Evolutionary conservation across 2,888 invertebrate genomes (phyloP), one percentile per base, ranked within the genome.

Genomic region (Melanostoma scalare): DNA sequence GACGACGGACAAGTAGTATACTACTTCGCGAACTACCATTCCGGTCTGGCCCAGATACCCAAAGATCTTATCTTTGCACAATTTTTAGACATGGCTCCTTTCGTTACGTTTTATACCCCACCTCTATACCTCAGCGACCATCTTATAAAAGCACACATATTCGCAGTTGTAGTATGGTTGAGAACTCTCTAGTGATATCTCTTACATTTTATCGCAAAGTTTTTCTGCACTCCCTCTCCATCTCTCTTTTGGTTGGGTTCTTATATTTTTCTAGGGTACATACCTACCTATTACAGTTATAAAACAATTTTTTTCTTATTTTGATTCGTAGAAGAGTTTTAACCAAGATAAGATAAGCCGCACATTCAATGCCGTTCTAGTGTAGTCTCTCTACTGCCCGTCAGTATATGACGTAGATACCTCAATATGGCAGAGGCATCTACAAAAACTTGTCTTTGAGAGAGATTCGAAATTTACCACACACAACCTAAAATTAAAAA

Each of bases 21-120:
- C 42, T 33, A 33, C 31, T 50, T 63, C 63, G 63, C 63, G 63
- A 63, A 63, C 63, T 50, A 63, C 63, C 44, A 63, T 63, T 44
- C 60, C 58, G 53, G 63, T 78, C 69, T 84, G 82, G 78, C 73
- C 82, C 82, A 79, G 84, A 84, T 79, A 79, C 69, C 67, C 75
- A 52, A 55, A 85, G 85, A 85, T 85, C 85, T 85, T 85, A 85
- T 85, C 85, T 85, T 20, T 67, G 75, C 75, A 80, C 67, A 72
- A 72, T 80, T 85, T 85, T 79, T 85, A 72, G 76, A 85, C 85
- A 85, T 85, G 85, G 85, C 80, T 80, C 72, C 85, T 80, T 85
- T 76, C 74, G 75, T 80, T 84, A 75, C 79, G 69, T 71, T 55
- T 6, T 31, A 4, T 38, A 46, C 31, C 52, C 53, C 44, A 20